phyloP scores from a whole-genome alignment of 1,140 invertebrate species.

The Leptopilina boulardi region DNA sequence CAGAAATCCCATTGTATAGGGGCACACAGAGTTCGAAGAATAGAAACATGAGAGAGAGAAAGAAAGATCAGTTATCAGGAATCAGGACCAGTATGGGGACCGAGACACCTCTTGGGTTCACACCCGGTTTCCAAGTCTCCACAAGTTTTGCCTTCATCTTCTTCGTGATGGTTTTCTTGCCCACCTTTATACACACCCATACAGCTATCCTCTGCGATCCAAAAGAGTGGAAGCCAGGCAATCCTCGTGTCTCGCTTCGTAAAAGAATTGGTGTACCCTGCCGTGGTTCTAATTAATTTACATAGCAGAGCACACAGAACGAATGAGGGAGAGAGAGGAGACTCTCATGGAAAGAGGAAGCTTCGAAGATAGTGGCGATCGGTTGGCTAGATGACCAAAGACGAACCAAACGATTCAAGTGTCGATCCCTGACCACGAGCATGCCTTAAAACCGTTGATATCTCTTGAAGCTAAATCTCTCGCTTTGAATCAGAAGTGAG shows the following conservation, averaged over 20 bases:
- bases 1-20: neutral
- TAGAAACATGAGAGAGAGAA: constrained; percentile 4
- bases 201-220: constrained; percentile 36
- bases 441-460: constrained; percentile 27
- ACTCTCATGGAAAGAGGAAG: constrained; percentile 47
- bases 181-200: neutral
- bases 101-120: constrained; percentile 42
- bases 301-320: constrained; percentile 64
- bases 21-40: constrained; percentile 22
- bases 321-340: constrained; percentile 49
- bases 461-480: constrained; percentile 29
- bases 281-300: constrained; percentile 73
- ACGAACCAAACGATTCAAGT: constrained; percentile 34
- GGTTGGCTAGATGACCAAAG: constrained; percentile 51
- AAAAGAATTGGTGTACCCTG: constrained; percentile 66
- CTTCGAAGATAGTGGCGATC: constrained; percentile 57
- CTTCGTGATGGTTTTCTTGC: constrained; percentile 40
- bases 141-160: constrained; percentile 44
- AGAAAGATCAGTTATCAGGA: constrained; percentile 44
- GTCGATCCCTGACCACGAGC: constrained; percentile 30
- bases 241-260: constrained; percentile 54
- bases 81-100: constrained; percentile 41
- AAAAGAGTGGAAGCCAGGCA: constrained; percentile 40
- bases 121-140: constrained; percentile 38
- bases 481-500: constrained; percentile 12